Evolutionary conservation across 2,113 vertebrate species (phyloP).

Genomic region (Pseudolaguvia tuberculata): DNA sequence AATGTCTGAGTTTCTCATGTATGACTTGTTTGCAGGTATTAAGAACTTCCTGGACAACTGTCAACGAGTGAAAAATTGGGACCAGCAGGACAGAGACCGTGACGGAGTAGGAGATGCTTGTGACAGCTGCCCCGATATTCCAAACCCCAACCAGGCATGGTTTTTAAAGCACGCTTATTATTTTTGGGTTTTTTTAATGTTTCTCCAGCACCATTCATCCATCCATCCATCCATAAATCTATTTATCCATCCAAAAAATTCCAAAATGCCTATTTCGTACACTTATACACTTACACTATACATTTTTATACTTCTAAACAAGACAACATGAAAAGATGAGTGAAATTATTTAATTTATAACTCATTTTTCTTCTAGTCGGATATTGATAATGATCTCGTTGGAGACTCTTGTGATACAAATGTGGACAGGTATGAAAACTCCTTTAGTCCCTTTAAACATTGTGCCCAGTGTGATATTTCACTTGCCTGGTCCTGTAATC

Average conservation of each 20-base stretch:
- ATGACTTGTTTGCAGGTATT: constrained; percentile 69
- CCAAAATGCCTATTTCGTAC: too few relatives aligned
- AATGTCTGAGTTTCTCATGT: not conserved
- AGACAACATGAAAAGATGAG: too few relatives aligned
- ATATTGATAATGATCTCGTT: constrained; percentile 91
- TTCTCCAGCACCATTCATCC: too few relatives aligned
- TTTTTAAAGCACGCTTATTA: not conserved
- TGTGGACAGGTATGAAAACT: constrained; percentile 84
- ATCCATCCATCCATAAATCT: too few relatives aligned
- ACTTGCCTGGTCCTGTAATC: not conserved
- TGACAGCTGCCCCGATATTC: constrained; percentile 91
- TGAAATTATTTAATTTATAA: not conserved
- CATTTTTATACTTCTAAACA: too few relatives aligned
- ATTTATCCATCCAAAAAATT: too few relatives aligned
- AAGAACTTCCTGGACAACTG: constrained; percentile 97
- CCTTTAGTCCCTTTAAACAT: not conserved
- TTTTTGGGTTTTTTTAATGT: too few relatives aligned
- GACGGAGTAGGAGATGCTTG: constrained; percentile 94
- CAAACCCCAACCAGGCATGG: constrained; percentile 89
- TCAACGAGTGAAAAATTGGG: constrained; percentile 79
- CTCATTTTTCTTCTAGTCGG: constrained; percentile 75
- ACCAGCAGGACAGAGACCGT: constrained; percentile 83
- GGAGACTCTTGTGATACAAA: constrained; percentile 98
- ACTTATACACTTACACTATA: too few relatives aligned
- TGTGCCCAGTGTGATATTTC: not conserved